Evolutionary conservation across 2,888 invertebrate species (phyloP).

Genomic region (Drosophila yooni): DNA sequence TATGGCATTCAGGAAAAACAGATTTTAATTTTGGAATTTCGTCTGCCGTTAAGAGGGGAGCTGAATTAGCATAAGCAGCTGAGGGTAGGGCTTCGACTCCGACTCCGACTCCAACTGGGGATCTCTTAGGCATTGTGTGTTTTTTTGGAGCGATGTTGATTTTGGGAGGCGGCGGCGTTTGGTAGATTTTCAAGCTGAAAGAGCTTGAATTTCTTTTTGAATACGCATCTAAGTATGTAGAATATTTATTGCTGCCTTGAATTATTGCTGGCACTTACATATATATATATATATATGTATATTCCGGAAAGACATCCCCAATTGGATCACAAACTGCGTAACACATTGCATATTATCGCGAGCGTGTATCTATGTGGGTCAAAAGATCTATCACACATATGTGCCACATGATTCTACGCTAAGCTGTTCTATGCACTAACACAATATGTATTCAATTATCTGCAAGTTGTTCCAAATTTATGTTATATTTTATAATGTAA

Average conservation of each 20-base stretch:
- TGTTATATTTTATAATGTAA: neutral
- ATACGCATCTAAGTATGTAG: conserved; percentile 28
- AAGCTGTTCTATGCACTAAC: neutral
- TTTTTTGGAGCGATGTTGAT: conserved; percentile 30
- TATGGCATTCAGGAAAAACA: conserved; percentile 63
- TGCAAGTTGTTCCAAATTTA: neutral
- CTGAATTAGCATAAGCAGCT: conserved; percentile 72
- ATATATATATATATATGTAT: neutral
- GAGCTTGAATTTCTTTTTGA: conserved; percentile 55
- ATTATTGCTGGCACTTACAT: conserved; percentile 5
- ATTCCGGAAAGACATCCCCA: conserved; percentile 13
- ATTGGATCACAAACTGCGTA: conserved; percentile 35
- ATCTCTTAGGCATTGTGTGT: conserved; percentile 44
- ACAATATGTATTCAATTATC: conserved; percentile 2
- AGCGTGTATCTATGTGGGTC: conserved; percentile 28
- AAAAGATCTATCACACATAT: conserved; percentile 18
- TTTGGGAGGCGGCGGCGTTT: conserved; percentile 17
- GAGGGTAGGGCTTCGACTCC: conserved; percentile 43
- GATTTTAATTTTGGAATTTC: conserved; percentile 51
- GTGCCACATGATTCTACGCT: conserved; percentile 9
- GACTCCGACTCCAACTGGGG: conserved; percentile 16
- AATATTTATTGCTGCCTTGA: conserved; percentile 39
- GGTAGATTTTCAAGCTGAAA: conserved; percentile 32
- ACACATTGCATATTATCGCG: conserved; percentile 21
- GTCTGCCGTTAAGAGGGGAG: conserved; percentile 41